Evolutionary conservation across 2,888 invertebrate species (phyloP).

Genomic region (Germaria angustata): DNA sequence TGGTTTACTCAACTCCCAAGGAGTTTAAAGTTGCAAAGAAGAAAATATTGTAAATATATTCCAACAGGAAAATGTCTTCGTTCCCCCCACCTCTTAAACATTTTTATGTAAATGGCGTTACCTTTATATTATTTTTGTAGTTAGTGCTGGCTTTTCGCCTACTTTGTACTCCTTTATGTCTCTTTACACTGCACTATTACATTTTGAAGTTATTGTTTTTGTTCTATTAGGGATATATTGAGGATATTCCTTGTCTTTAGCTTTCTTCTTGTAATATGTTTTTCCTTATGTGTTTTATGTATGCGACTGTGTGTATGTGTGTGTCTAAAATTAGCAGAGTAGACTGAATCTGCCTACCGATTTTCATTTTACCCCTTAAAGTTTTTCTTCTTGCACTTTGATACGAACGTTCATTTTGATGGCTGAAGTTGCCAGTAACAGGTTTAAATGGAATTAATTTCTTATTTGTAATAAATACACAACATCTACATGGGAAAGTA

Average conservation of each 20-base stretch:
- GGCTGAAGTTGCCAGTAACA: constrained; percentile 4
- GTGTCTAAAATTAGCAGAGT: constrained; percentile 3
- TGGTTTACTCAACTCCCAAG: constrained; percentile 30
- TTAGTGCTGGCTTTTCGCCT: constrained; percentile 9
- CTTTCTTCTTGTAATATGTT: constrained; percentile 7
- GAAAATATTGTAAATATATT: neutral
- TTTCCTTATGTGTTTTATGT: too few relatives aligned
- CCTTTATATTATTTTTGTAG: constrained; percentile 5
- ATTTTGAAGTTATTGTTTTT: constrained; percentile 48
- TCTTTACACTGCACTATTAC: neutral
- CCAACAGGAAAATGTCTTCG: neutral
- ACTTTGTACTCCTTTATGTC: neutral
- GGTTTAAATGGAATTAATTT: neutral
- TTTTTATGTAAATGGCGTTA: constrained; percentile 47
- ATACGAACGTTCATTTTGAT: constrained; percentile 2
- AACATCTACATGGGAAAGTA: neutral
- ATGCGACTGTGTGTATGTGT: too few relatives aligned
- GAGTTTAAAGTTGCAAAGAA: constrained; percentile 48
- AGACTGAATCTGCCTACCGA: constrained; percentile 43
- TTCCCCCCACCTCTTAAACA: neutral
- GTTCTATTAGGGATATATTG: constrained; percentile 38
- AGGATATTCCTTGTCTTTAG: constrained; percentile 8
- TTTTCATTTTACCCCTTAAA: constrained; percentile 25
- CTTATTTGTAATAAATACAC: neutral
- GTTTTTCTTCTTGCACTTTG: constrained; percentile 25